Conservation (phyloP, 37 sponge, comb jelly and placozoan genomes). For the Tethya wilhelma region DNA sequence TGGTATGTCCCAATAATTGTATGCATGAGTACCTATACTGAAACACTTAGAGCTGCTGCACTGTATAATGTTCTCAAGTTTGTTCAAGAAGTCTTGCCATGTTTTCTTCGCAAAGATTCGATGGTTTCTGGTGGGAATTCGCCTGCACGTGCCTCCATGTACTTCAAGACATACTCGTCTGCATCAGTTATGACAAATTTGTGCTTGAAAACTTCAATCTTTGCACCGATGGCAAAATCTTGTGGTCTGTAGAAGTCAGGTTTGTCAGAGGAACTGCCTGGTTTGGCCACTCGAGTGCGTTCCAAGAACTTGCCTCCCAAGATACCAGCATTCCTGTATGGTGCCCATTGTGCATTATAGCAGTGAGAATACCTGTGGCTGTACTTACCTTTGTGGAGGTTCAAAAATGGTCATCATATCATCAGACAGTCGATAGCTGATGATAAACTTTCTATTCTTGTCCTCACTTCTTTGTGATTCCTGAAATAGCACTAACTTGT, state of each 20-base stretch:
- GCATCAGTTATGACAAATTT: conserved; percentile 91
- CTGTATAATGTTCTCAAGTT: not conserved
- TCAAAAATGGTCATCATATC: conserved; percentile 95
- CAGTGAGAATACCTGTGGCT: not conserved
- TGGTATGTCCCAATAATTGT: too few species aligned
- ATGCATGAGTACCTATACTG: too few species aligned
- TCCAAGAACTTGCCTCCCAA: conserved; percentile 94
- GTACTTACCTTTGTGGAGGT: conserved; percentile 85
- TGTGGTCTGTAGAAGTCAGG: conserved; percentile 87
- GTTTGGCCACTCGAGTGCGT: conserved; percentile 79
- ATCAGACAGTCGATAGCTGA: conserved; percentile 90
- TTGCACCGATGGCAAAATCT: conserved; percentile 88
- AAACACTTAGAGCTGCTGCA: too few species aligned
- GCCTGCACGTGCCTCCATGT: conserved; percentile 72
- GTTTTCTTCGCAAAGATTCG: conserved; percentile 73
- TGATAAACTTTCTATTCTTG: conserved; percentile 91
- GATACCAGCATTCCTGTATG: conserved; percentile 92
- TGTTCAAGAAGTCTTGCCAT: conserved; percentile 21
- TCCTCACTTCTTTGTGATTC: conserved; percentile 88
- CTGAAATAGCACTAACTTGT: conserved; percentile 19
- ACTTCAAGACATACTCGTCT: conserved; percentile 90
- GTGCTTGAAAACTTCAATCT: conserved; percentile 89
- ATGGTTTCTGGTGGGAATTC: conserved; percentile 82
- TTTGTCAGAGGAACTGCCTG: conserved; percentile 69
- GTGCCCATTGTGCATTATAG: too few species aligned